Base-by-base conservation (phyloP, 1,140 invertebrate species). In the Bathynomus jamesi region DNA sequence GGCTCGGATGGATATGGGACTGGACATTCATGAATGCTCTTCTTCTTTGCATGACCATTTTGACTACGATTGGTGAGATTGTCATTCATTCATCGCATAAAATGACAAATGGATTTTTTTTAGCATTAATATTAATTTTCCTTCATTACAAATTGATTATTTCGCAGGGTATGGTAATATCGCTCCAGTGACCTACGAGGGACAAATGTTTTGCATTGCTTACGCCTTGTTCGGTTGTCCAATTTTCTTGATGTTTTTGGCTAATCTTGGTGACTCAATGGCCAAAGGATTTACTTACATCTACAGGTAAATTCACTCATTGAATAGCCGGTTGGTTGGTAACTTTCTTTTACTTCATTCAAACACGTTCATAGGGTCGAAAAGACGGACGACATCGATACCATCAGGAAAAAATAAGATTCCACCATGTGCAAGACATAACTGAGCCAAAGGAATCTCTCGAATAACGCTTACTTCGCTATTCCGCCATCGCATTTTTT, bases 121-220 rank as follows among this genome's bases (percentile, higher is more conserved):
- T n/a, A n/a, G n/a, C n/a, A n/a, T n/a, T n/a, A n/a, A n/a, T n/a
- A n/a, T 62, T 28, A 30, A 11, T 24, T 4, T 10, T 1, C 8
- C 1, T 29, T 24, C 28, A 62, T 40, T n/a, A n/a, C n/a, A n/a
- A n/a, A n/a, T n/a, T n/a, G n/a, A n/a, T n/a, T 27, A 32, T 25
- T 11, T 65, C 64, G 69, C 78, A 86, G 80, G 80, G 13, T 81
- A 81, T 69, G 80, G 80, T 4, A 77, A 81, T 67, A 79, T 80
- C 40, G 72, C 76, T 17, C 80, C 80, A 2, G 71, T 74, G n/a
- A 81, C 81, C 1, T 64, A 61, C 13, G 32, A 65, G 17, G 81
- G 81, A 2, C 75, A 78, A 73, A 72, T 82, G 10, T 74, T 80
- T 32, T 79, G 78, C 8, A 79, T 81, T 27, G 11, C 79, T 10